Evolutionary conservation across 2,888 invertebrate species (phyloP).

Genomic region (Iselma pallidipennis): DNA sequence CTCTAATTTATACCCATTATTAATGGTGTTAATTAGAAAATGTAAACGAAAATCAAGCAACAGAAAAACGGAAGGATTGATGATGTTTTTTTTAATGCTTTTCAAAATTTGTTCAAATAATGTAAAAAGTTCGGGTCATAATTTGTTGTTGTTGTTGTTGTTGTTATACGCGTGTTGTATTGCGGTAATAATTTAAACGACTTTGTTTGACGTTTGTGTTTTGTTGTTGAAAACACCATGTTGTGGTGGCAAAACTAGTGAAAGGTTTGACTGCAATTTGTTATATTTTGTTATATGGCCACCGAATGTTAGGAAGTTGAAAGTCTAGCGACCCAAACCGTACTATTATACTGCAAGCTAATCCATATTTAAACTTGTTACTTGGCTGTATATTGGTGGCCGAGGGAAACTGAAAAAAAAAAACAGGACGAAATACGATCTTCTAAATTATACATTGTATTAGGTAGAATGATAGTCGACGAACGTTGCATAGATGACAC

Average conservation of each 20-base stretch:
- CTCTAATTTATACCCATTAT: background rate
- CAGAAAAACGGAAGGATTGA: too few relatives aligned
- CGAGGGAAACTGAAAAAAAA: background rate
- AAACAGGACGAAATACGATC: constrained; percentile 6
- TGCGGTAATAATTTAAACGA: constrained; percentile 21
- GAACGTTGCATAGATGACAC: background rate
- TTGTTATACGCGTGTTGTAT: constrained; percentile 19
- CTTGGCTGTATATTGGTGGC: background rate
- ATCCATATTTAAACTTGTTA: constrained; percentile 17
- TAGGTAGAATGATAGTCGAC: background rate
- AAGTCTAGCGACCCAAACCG: background rate
- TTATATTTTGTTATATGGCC: background rate
- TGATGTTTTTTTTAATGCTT: background rate
- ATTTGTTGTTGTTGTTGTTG: constrained; percentile 12
- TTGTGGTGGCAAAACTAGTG: background rate
- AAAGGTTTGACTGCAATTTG: background rate
- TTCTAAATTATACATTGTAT: constrained; percentile 8
- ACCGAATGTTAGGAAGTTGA: background rate
- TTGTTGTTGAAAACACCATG: background rate
- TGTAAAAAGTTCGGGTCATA: constrained; percentile 17
- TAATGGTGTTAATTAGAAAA: background rate
- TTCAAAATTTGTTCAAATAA: constrained; percentile 9
- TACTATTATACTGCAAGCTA: constrained; percentile 12
- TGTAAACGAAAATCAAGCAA: background rate
- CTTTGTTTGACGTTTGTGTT: background rate